These are phyloP conservation scores for Nomada hirtipes DNA, from an alignment of 2,888 invertebrate genomes.

Conservation along the genomic window DNA sequence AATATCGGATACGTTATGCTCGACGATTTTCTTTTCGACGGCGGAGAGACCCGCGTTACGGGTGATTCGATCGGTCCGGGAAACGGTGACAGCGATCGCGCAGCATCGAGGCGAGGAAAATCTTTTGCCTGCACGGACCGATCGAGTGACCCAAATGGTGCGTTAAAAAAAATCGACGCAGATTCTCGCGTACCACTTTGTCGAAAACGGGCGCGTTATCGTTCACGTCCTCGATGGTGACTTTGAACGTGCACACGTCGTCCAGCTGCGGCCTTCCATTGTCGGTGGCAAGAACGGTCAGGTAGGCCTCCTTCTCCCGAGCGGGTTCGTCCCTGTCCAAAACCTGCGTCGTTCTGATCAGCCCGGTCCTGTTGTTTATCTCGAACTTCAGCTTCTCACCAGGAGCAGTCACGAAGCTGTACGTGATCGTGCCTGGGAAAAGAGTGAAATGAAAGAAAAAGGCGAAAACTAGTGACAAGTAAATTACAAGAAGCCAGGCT, in stretches of 20 bases:
- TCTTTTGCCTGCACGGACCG: background rate
- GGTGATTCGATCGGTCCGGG: constrained; percentile 29
- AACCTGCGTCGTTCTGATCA: constrained; percentile 90
- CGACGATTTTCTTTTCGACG: background rate
- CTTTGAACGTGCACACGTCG: constrained; percentile 97
- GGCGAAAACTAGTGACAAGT: constrained; percentile 69
- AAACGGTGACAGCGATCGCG: background rate
- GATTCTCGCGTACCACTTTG: constrained; percentile 88
- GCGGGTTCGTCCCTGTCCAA: constrained; percentile 97
- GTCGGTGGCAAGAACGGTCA: constrained; percentile 96
- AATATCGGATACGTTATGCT: constrained; percentile 5
- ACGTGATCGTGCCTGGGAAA: constrained; percentile 88
- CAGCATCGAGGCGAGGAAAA: too few species aligned
- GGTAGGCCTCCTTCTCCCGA: constrained; percentile 92
- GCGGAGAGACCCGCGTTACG: constrained; percentile 1
- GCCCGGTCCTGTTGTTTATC: constrained; percentile 91
- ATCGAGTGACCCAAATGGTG: constrained; percentile 13
- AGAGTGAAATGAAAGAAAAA: constrained; percentile 11
- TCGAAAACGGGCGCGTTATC: constrained; percentile 94
- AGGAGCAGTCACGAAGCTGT: constrained; percentile 92
- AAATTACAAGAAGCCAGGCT: constrained; percentile 78
- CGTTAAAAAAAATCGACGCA: background rate
- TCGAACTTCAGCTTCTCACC: constrained; percentile 91
- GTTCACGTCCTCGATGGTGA: constrained; percentile 96
- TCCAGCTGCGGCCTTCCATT: constrained; percentile 95